These are phyloP conservation scores for Macheiramphus alcinus DNA, from an alignment of 2,113 vertebrate species.

Conservation along the genomic window DNA sequence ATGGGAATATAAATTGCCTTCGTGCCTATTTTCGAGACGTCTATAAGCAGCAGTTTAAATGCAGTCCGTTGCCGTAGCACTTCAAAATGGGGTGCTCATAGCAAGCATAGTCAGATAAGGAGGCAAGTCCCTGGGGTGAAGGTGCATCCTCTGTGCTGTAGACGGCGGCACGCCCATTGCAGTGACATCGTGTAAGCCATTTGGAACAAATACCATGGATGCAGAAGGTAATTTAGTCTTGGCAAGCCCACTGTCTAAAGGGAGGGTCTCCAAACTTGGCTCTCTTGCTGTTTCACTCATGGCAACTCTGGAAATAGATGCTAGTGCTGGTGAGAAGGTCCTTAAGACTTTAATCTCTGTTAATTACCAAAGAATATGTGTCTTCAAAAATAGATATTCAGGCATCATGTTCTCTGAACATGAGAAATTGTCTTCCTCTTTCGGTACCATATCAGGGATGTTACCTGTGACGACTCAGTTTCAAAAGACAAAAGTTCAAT, in stretches of 20 bases:
- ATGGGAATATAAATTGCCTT: not conserved
- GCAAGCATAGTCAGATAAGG: not conserved
- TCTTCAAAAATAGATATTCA: not conserved
- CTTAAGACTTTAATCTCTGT: not conserved
- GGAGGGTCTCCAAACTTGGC: not conserved
- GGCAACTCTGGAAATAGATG: not conserved
- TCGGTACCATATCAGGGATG: not conserved
- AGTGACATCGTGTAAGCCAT: rapidly evolving
- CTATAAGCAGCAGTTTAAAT: not conserved
- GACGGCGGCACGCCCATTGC: not conserved
- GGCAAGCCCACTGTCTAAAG: not conserved
- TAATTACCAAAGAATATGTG: not conserved
- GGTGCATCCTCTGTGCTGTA: not conserved
- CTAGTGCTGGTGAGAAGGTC: not conserved
- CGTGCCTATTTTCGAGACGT: not conserved
- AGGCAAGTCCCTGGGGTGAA: not conserved
- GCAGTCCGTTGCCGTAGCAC: not conserved
- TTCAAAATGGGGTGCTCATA: not conserved
- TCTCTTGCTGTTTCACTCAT: not conserved
- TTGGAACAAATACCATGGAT: not conserved
- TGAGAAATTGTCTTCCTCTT: not conserved
- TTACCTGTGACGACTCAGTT: not conserved
- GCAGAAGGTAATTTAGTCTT: not conserved
- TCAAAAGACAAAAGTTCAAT: not conserved
- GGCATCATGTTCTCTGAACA: not conserved